Evolutionary conservation across 2,797 vertebrate genomes (phyloP), one percentile per base, ranked within the genome.

Genomic region (Nyctalus aviator): DNA sequence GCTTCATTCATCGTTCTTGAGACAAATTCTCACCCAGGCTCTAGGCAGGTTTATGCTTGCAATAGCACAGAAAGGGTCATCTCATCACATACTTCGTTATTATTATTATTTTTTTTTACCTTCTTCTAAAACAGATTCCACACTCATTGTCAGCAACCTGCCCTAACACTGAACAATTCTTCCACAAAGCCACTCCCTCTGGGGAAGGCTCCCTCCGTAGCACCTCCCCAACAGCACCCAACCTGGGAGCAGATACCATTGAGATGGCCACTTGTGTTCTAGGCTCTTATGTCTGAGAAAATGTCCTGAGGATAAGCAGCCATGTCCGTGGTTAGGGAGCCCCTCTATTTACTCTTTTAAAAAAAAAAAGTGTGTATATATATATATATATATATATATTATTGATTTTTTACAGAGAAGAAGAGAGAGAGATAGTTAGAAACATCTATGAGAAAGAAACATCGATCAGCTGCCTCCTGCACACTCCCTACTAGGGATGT

Each of bases 331-430:
- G 6, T 57, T 10, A 8, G 6, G 3, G 2, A 82, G 32, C 41
- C 90, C 55, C 97, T 86, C 23, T 82, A 79, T 6, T 88, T 92
- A 73, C 81, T 96, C 93, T 94, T 95, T 8, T 41, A 41, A 41
- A 41, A 41, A 37, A 37, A 37, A 37, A 41, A 41, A 41, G 7
- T 37, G n/a, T n/a, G n/a, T n/a, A n/a, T 41, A 41, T 41, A 41
- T 41, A 41, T 41, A 41, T 41, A 41, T 41, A 41, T 41, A 41
- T 41, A 41, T 41, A 41, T 41, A 41, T 41, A 41, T 41, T 1
- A 41, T 41, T 41, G 37, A 41, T 41, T 41, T 41, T 41, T 41
- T 41, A 6, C 37, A 41, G 37, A 41, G 37, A 37, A 5, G 37
- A 41, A 41, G 37, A 41, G 37, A 6, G 37, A 41, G 37, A 6